Evolutionary conservation across 1,140 invertebrate species (phyloP), one percentile per base, ranked within the genome.

Genomic region (Dinoponera quadriceps): DNA sequence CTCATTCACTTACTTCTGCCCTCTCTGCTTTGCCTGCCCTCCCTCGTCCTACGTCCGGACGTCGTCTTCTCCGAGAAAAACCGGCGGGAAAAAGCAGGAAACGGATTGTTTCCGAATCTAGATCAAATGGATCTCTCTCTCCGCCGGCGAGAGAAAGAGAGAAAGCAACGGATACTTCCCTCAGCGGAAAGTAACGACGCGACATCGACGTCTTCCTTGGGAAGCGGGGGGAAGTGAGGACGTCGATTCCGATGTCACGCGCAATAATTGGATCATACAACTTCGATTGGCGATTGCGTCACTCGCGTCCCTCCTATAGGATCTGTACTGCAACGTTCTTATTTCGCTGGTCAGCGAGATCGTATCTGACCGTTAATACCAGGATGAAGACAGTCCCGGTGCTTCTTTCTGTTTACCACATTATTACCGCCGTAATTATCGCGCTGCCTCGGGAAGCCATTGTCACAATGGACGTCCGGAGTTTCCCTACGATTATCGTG

Each of bases 401-500:
- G 80, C 51, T 88, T 88, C 82, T 85, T 82, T 88, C 87, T 86
- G 83, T 89, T 88, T 82, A 75, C 86, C 51, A 59, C 71, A 73
- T 89, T 89, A 88, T 88, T 88, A 89, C 84, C 69, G 57, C 9
- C 33, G 88, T 84, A 91, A 90, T 90, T 90, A 90, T 89, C 86
- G 60, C 85, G 85, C 82, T 83, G 85, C 88, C 83, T 85, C 87
- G 69, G 80, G 77, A 82, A 85, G 77, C 86, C 86, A 88, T 91
- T 89, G 90, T 88, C 89, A 91, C 89, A 91, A 90, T 88, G 87
- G 80, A 82, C 81, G 88, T 90, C 83, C 88, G 88, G 77, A 89
- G 85, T 87, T 89, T 89, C 88, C 88, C 88, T 89, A 88, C 84
- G 88, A 89, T 88, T 89, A 89, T 89, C 88, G 87, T 82, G 82